Conservation (phyloP, 2,888 invertebrate genomes). For the Agrochola lychnidis region DNA sequence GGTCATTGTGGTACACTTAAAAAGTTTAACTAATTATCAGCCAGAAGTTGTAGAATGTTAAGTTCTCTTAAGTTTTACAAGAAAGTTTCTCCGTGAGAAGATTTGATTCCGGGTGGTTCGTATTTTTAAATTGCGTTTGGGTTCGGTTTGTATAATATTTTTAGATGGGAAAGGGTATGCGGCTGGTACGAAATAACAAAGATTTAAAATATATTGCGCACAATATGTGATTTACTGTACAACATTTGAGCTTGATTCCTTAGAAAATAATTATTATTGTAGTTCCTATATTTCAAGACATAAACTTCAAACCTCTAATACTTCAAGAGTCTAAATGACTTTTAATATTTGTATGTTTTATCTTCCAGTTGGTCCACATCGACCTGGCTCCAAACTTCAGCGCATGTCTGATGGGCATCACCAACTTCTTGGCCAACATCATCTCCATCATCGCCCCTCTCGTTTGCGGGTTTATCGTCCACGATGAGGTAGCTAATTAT, state of each 20-base stretch:
- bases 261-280: background rate
- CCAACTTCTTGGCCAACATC: slow-evolving; percentile 94
- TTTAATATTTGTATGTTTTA: background rate
- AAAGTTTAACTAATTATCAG: slow-evolving; percentile 38
- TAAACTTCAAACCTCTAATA: background rate
- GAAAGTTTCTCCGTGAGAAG: slow-evolving; percentile 10
- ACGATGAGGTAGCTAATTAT: slow-evolving; percentile 90
- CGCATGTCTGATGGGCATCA: slow-evolving; percentile 95
- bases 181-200: background rate
- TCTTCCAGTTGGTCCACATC: slow-evolving; percentile 93
- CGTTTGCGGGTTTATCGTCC: slow-evolving; percentile 92
- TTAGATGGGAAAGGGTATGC: background rate
- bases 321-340: background rate
- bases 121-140: slow-evolving; percentile 5
- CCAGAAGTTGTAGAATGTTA: slow-evolving; percentile 25
- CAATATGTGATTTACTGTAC: background rate
- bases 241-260: background rate
- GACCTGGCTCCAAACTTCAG: slow-evolving; percentile 96
- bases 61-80: slow-evolving; percentile 24
- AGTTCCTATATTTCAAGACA: background rate
- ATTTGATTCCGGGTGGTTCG: background rate
- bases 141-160: background rate
- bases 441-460: slow-evolving; percentile 95
- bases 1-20: slow-evolving; percentile 30
- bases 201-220: background rate